Conservation (phyloP, 2,888 invertebrate genomes). For the Helleia helle region DNA sequence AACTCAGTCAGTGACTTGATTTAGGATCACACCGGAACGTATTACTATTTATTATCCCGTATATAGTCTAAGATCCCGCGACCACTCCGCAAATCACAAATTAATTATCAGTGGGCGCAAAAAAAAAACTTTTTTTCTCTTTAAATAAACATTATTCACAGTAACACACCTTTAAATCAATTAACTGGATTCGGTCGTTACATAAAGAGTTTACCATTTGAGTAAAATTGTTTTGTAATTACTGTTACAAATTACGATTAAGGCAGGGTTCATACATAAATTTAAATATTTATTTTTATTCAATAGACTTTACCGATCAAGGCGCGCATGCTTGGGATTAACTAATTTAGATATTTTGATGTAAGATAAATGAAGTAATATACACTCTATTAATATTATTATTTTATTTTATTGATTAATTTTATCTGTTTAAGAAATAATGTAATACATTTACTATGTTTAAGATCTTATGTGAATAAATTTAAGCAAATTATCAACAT, state of each 20-base stretch:
- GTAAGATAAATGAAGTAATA: no score
- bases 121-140: not conserved
- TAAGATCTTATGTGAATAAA: no score
- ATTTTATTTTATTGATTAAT: no score
- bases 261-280: not conserved
- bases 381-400: no score
- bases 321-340: no score
- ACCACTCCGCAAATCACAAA: not conserved
- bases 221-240: conserved; percentile 21
- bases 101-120: not conserved
- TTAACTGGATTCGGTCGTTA: conserved; percentile 16
- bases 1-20: no score
- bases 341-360: no score
- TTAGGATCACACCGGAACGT: not conserved
- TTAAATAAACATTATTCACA: conserved; percentile 10
- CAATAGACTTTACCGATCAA: no score
- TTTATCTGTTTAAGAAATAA: no score
- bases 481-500: no score
- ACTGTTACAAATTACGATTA: conserved; percentile 20
- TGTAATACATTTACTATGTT: no score
- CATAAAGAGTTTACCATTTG: conserved; percentile 11
- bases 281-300: no score
- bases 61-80: not conserved
- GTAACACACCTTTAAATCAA: conserved; percentile 11
- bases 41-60: conserved; percentile 5